phyloP scores from a whole-genome alignment of 1,140 invertebrate genomes.

The Zophobas morio region DNA sequence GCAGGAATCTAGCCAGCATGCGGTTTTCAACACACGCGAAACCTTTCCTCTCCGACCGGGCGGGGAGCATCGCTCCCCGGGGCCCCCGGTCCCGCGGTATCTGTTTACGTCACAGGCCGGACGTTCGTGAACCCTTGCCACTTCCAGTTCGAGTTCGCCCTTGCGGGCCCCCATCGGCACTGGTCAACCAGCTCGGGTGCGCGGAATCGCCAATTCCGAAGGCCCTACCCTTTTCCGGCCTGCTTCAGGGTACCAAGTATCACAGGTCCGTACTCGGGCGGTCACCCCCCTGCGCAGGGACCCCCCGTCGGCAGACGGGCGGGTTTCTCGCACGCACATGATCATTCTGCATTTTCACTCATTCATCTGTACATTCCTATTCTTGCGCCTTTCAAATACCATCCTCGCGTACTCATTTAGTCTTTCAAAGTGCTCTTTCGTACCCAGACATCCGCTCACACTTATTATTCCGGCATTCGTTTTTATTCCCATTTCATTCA shows the following conservation, averaged over 20 bases:
- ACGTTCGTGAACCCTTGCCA: not conserved
- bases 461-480: not conserved
- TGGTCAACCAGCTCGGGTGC: not conserved
- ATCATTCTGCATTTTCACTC: too few relatives aligned
- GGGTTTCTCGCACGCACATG: too few relatives aligned
- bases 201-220: not conserved
- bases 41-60: not conserved
- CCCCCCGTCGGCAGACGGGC: too few relatives aligned
- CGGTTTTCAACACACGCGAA: not conserved
- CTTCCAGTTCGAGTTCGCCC: not conserved
- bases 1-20: not conserved
- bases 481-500: not conserved
- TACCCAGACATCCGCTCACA: not conserved
- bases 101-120: not conserved
- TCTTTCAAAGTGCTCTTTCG: not conserved
- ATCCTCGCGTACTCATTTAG: not conserved
- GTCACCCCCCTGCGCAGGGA: not conserved
- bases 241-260: not conserved
- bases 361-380: not conserved
- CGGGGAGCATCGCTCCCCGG: not conserved
- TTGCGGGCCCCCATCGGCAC: not conserved
- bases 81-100: not conserved
- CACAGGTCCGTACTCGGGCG: not conserved
- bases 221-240: not conserved
- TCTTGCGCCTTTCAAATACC: not conserved